A percentile compares a stretch with the other conserved stretches of the same genome.
Evolutionary conservation across 2,888 invertebrate species (phyloP).

Genomic region (Leptinotarsa rubiginosa): DNA sequence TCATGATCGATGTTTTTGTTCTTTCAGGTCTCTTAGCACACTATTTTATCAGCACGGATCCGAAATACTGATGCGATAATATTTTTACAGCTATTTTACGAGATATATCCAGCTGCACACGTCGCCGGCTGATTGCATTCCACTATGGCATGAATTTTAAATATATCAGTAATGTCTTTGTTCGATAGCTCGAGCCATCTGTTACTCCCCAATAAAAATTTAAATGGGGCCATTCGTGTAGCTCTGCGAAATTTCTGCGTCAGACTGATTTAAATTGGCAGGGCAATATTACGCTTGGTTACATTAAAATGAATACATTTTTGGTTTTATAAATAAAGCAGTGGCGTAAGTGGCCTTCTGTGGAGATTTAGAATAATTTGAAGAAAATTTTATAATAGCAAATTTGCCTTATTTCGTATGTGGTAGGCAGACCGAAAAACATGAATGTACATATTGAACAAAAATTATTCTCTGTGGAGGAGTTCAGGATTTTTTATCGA

Average conservation of each 20-base stretch:
- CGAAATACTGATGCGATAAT: slow-evolving; percentile 53
- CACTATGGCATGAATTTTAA: slow-evolving; percentile 51
- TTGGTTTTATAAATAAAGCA: slow-evolving; percentile 9
- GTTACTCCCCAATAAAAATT: slow-evolving; percentile 52
- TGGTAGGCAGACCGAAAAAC: no score
- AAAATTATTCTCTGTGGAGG: no score
- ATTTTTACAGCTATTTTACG: slow-evolving; percentile 56
- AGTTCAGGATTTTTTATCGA: no score
- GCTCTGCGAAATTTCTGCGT: background rate
- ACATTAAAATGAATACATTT: slow-evolving; percentile 12
- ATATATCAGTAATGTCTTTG: slow-evolving; percentile 53
- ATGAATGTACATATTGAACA: no score
- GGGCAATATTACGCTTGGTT: slow-evolving; percentile 13
- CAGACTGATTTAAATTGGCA: slow-evolving; percentile 14
- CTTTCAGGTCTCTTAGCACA: slow-evolving; percentile 46
- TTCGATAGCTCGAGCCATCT: slow-evolving; percentile 49
- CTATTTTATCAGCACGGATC: slow-evolving; percentile 47
- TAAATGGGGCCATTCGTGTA: slow-evolving; percentile 40
- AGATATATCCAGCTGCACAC: slow-evolving; percentile 47
- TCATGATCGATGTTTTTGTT: slow-evolving; percentile 48
- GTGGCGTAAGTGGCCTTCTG: background rate
- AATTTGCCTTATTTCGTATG: no score
- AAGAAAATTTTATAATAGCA: background rate
- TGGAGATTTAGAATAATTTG: background rate
- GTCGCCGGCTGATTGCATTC: slow-evolving; percentile 53